phyloP scores from a whole-genome alignment of 30 jellyfish, hydroid and myxozoan species.

The Hydractinia symbiolongicarpus region DNA sequence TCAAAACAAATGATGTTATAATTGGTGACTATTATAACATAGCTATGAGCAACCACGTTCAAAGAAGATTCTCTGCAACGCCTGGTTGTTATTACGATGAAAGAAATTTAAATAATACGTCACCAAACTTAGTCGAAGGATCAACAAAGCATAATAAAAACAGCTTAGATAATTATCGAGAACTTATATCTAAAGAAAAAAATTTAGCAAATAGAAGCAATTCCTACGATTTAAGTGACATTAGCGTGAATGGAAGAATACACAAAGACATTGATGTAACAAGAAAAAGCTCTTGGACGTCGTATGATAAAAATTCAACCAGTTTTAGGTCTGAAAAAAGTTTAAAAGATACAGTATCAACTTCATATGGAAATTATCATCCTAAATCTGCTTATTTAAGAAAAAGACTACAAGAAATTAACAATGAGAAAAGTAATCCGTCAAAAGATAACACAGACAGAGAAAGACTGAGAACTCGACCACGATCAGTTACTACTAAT shows the following conservation, averaged over 20 bases:
- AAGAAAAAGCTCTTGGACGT: too few species aligned
- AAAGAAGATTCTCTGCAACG: constrained; percentile 10
- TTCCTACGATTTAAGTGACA: too few species aligned
- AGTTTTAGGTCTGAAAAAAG: too few species aligned
- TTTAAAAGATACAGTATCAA: too few species aligned
- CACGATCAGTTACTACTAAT: constrained; percentile 3
- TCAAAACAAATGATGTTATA: constrained; percentile 5
- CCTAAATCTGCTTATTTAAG: constrained; percentile 45
- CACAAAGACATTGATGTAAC: too few species aligned
- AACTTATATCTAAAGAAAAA: too few species aligned
- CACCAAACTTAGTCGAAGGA: not conserved
- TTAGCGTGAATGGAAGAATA: too few species aligned
- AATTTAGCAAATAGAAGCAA: too few species aligned
- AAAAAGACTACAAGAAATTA: constrained; percentile 29
- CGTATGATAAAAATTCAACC: too few species aligned
- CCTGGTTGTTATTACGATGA: constrained; percentile 14
- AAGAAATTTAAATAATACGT: constrained; percentile 4
- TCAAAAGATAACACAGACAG: not conserved
- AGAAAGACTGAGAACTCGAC: not conserved
- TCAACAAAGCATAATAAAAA: constrained; percentile 2
- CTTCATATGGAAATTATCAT: not conserved
- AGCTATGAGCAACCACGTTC: not conserved
- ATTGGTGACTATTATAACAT: constrained; percentile 3
- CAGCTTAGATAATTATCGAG: constrained; percentile 6
- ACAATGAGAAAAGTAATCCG: not conserved